Base-by-base conservation (phyloP, 2,888 invertebrate species). In the Exocentrus adspersus region DNA sequence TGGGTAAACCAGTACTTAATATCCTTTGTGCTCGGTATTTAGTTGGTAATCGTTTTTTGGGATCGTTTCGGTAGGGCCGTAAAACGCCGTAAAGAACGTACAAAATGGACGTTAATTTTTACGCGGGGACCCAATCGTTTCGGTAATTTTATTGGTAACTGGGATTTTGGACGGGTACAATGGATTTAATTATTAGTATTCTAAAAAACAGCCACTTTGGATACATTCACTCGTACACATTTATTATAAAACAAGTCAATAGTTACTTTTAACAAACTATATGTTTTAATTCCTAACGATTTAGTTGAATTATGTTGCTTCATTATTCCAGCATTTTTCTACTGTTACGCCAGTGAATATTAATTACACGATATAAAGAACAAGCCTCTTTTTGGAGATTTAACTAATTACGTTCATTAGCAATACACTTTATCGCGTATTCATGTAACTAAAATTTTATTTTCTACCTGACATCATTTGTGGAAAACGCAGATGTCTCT, bases 1-100 rank as follows among this genome's bases (percentile, higher is more conserved):
- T 52, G 58, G 57, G 46, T 51, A 56, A 50, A 32, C 41, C 51
- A 20, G 53, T 58, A 58, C 62, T 59, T 51, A 59, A 46, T 59
- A 58, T 43, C 43, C 43, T 54, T 63, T 63, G 59, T 59, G 20
- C 19, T 21, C 41, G 17, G 50, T 14, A 28, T 42, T 12, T 17
- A 32, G 51, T 16, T 41, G 48, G 58, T 48, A 21, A 28, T 50
- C 42, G 37, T 59, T 48, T 59, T 50, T 53, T 32, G 54, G 53
- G 48, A 57, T 57, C 32, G 58, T 48, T 48, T 20, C 32, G 50
- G 58, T 48, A 32, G 50, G 9, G 16, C 32, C 50, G 43, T 58
- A 63, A 59, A 59, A 20, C 17, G 16, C 14, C 37, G 32, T 51
- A 51, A 30, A 43, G 24, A 57, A 20, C 51, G 24, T 52, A 51